These are phyloP conservation scores for Lophura swinhoii DNA, from an alignment of 2,797 vertebrate species.

Conservation along the genomic window DNA sequence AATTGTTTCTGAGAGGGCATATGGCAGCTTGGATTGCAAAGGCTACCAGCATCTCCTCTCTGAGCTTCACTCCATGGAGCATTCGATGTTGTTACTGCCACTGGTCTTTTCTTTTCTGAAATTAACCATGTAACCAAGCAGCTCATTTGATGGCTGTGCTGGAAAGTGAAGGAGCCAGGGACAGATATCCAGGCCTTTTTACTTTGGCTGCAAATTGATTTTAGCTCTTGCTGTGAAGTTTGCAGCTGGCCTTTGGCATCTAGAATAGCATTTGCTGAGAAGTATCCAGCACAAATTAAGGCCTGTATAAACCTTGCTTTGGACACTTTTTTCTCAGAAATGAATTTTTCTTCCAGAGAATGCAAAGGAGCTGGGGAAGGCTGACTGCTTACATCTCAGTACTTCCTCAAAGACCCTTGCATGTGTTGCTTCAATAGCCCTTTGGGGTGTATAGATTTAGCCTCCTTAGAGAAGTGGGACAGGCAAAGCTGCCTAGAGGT, in stretches of 20 bases:
- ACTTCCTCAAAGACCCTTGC: not conserved
- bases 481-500: not conserved
- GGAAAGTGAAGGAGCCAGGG: not conserved
- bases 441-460: not conserved
- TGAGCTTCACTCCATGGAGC: not conserved
- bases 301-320: not conserved
- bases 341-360: not conserved
- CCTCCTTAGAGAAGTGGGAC: not conserved
- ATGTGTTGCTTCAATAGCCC: not conserved
- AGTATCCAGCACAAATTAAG: constrained; percentile 23
- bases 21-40: constrained; percentile 19
- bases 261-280: not conserved
- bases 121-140: constrained; percentile 56
- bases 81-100: not conserved
- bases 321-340: not conserved
- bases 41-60: not conserved
- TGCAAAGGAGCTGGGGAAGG: not conserved
- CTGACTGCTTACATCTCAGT: not conserved
- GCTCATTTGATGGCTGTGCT: constrained; percentile 57
- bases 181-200: constrained; percentile 30
- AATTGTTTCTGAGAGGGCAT: constrained; percentile 6
- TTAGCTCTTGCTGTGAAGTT: constrained; percentile 40
- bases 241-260: constrained; percentile 35
- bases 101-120: constrained; percentile 50
- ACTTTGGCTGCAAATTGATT: constrained; percentile 53